These are phyloP conservation scores for Trichonephila clavata DNA, from an alignment of 1,140 invertebrate species.

Conservation along the genomic window DNA sequence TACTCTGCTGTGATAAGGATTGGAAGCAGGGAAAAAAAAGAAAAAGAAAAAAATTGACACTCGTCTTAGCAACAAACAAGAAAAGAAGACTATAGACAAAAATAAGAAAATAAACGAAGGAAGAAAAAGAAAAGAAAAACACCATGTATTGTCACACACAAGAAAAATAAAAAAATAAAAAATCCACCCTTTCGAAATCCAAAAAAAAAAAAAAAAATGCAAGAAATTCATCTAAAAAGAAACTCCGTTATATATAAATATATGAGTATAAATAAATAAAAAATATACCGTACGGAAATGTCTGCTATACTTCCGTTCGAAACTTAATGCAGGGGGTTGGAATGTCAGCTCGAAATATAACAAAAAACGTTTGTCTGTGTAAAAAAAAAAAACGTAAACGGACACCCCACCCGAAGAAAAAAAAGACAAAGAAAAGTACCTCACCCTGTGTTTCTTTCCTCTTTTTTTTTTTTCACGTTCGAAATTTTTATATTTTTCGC, in stretches of 20 bases:
- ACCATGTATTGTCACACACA: background rate
- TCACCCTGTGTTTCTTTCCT: background rate
- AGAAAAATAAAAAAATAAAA: too few species aligned
- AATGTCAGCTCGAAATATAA: conserved; percentile 35
- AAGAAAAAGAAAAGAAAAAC: background rate
- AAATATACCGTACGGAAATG: background rate
- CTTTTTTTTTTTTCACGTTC: background rate
- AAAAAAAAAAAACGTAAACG: conserved; percentile 34
- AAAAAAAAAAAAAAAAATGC: background rate
- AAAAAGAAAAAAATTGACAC: background rate
- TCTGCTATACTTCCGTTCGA: conserved; percentile 45
- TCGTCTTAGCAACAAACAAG: background rate
- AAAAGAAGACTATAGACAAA: background rate
- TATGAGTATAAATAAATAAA: background rate
- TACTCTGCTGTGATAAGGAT: too few species aligned
- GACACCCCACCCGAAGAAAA: conserved; percentile 24
- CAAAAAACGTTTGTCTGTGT: conserved; percentile 19
- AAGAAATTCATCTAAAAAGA: background rate
- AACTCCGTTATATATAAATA: background rate
- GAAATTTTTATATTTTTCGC: conserved; percentile 28
- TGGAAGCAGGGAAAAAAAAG: background rate
- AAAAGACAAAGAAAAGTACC: conserved; percentile 38
- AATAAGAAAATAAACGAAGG: background rate
- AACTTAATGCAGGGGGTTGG: conserved; percentile 36
- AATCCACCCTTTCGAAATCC: background rate